Evolutionary conservation across 2,113 vertebrate species (phyloP).

Genomic region (Cochlearius cochlearius): DNA sequence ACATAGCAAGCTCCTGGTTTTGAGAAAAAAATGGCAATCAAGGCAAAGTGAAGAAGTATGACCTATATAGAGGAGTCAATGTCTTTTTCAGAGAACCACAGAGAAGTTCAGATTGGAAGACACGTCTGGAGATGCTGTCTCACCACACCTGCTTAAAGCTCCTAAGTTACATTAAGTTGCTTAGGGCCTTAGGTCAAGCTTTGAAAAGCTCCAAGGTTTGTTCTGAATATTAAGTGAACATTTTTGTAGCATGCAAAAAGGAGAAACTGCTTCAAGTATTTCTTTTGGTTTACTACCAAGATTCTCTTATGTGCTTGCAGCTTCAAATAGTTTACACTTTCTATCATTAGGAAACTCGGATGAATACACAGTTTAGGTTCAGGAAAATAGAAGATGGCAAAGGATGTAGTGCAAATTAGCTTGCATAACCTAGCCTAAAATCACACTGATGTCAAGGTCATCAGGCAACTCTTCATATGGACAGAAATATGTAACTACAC

Average conservation of each 20-base stretch:
- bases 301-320: background rate
- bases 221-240: background rate
- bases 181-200: background rate
- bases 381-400: background rate
- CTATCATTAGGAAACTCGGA: background rate
- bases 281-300: background rate
- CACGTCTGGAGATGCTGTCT: background rate
- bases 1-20: background rate
- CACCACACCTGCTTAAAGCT: background rate
- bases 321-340: background rate
- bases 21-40: background rate
- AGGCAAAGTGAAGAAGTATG: background rate
- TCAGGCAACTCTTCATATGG: background rate
- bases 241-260: background rate
- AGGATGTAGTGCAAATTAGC: background rate
- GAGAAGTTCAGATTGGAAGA: background rate
- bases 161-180: background rate
- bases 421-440: background rate
- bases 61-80: background rate
- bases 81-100: background rate
- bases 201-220: background rate
- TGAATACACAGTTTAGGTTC: background rate
- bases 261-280: background rate
- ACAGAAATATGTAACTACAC: background rate
- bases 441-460: background rate